A percentile compares a stretch with the other conserved stretches of the same genome.
These are phyloP conservation scores for Notoglanidium macrostoma DNA, from an alignment of 2,797 vertebrate species.

Conservation along the genomic window DNA sequence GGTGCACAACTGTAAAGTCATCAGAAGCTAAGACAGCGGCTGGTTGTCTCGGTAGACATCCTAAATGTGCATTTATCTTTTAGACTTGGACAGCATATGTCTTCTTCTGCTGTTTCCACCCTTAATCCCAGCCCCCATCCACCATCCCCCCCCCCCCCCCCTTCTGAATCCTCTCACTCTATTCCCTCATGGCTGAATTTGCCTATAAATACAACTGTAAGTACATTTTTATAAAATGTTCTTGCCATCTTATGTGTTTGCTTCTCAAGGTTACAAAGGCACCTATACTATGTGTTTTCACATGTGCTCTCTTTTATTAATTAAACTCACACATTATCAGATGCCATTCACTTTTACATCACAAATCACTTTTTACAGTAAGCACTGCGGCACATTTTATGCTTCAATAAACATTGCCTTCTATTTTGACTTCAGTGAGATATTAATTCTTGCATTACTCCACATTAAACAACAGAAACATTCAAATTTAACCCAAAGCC, in stretches of 20 bases:
- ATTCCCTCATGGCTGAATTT: constrained; percentile 29
- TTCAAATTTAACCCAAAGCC: neutral
- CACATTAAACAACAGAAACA: neutral
- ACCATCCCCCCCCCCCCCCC: neutral
- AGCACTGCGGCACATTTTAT: neutral
- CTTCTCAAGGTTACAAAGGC: constrained; percentile 24
- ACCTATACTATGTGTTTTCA: constrained; percentile 7
- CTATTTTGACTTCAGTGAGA: neutral
- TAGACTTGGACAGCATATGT: constrained; percentile 36
- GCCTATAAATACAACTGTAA: constrained; percentile 19
- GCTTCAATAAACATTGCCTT: neutral
- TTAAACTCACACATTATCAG: neutral
- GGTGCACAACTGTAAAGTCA: constrained; percentile 28
- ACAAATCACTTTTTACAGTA: neutral
- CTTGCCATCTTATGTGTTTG: constrained; percentile 24
- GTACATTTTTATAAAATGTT: constrained; percentile 34
- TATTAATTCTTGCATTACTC: neutral
- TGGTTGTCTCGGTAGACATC: constrained; percentile 35
- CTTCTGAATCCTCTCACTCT: neutral
- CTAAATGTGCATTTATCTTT: constrained; percentile 52
- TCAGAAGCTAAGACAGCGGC: constrained; percentile 27
- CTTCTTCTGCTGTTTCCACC: constrained; percentile 21
- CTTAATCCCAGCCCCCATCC: constrained; percentile 1
- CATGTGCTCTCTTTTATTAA: neutral
- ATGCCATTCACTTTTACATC: constrained; percentile 7